These are phyloP conservation scores for Turritopsis rubra DNA, from an alignment of 30 jellyfish, hydroid and myxozoan species.

Conservation along the genomic window DNA sequence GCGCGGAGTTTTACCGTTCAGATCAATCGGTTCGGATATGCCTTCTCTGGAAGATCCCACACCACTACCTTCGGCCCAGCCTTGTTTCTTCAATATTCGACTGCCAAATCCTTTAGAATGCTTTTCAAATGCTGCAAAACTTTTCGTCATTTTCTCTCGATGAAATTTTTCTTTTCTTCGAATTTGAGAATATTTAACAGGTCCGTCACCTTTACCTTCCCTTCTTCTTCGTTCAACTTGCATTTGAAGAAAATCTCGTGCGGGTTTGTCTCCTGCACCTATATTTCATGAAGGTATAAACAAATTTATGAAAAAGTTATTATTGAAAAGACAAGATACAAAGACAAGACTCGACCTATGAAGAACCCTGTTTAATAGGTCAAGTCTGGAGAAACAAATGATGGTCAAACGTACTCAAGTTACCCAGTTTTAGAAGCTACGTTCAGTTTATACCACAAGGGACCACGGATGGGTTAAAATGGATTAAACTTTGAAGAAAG, in stretches of 20 bases:
- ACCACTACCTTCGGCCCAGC: conserved; percentile 65
- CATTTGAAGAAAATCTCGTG: conserved; percentile 43
- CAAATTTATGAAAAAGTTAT: no score
- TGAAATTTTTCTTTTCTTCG: conserved; percentile 20
- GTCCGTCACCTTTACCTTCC: conserved; percentile 40
- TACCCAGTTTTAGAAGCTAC: no score
- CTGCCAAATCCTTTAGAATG: conserved; percentile 52
- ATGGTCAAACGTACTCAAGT: no score
- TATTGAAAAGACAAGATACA: no score
- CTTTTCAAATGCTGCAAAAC: conserved; percentile 45
- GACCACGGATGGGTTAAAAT: no score
- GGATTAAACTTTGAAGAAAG: no score
- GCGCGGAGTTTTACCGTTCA: conserved; percentile 45
- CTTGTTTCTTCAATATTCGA: conserved; percentile 36
- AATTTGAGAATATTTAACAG: conserved; percentile 25
- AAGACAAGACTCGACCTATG: no score
- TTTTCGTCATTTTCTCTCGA: conserved; percentile 18
- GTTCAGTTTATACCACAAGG: no score
- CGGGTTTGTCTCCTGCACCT: conserved; percentile 68
- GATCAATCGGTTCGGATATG: conserved; percentile 56
- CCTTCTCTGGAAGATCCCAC: conserved; percentile 52
- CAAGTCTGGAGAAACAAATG: no score
- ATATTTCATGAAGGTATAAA: neutral
- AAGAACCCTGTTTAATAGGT: no score
- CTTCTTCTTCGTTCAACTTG: conserved; percentile 38